Percentiles rank a stretch among this genome's conserved stretches.
Conservation (phyloP, 2,113 vertebrate species). For the Corvus cornix region DNA sequence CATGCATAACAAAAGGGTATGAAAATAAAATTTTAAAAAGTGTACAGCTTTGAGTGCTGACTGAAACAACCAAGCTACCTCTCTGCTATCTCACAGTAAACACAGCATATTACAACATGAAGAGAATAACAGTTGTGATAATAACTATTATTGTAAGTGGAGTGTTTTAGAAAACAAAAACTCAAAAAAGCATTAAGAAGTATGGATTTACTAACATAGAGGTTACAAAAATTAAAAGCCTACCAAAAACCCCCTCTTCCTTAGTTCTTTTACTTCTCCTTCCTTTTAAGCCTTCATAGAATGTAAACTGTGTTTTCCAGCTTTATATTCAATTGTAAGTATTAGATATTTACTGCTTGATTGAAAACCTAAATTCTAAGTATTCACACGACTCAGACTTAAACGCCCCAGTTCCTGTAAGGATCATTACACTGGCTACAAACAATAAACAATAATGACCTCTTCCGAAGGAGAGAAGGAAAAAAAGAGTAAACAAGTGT, state of each 20-base stretch:
- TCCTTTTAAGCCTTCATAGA: background rate
- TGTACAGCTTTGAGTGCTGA: background rate
- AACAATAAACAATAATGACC: background rate
- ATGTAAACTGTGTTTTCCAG: background rate
- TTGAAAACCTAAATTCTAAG: background rate
- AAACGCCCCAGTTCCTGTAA: background rate
- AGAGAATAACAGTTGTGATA: background rate
- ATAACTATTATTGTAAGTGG: background rate
- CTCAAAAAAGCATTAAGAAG: background rate
- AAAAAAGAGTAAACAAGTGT: background rate
- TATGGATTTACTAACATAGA: background rate
- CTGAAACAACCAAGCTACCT: background rate
- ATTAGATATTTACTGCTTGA: background rate
- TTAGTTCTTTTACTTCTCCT: background rate
- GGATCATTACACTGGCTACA: background rate
- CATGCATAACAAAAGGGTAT: background rate
- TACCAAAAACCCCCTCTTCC: fast-evolving
- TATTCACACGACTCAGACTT: background rate
- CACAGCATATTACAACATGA: background rate
- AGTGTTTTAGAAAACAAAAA: background rate
- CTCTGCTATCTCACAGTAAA: background rate
- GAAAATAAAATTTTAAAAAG: background rate
- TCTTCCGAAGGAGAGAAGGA: background rate
- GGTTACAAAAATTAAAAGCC: background rate
- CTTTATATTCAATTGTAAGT: background rate